Conservation (phyloP, 2,888 invertebrate species). For the Erebia ligea region DNA sequence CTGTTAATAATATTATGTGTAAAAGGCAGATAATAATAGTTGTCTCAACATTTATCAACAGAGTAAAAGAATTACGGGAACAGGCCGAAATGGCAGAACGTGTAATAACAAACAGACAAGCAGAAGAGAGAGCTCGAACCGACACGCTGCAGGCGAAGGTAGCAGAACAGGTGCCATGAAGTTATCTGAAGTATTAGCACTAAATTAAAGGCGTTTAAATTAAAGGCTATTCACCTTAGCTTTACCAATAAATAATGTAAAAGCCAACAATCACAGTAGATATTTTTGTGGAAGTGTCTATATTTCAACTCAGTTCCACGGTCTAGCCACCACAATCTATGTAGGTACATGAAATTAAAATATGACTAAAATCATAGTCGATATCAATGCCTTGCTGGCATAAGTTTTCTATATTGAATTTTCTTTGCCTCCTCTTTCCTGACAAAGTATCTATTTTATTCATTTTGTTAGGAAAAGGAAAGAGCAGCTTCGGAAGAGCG, state of each 20-base stretch:
- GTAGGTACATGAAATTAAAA: no score
- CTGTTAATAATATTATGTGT: neutral
- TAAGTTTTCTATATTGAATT: neutral
- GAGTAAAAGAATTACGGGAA: conserved; percentile 71
- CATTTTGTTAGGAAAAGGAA: conserved; percentile 54
- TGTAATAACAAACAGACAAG: conserved; percentile 48
- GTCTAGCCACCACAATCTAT: no score
- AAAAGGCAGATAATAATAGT: neutral
- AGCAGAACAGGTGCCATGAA: conserved; percentile 65
- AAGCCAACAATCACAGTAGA: neutral
- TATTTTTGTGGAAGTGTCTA: no score
- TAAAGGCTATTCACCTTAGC: no score
- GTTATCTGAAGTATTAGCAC: conserved; percentile 35
- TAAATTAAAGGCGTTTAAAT: neutral
- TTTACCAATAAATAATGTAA: no score
- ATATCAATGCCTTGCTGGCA: neutral
- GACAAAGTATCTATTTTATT: neutral
- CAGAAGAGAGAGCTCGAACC: conserved; percentile 51
- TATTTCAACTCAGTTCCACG: no score
- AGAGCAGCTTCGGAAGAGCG: conserved; percentile 51
- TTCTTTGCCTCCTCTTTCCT: neutral
- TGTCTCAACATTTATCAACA: conserved; percentile 38
- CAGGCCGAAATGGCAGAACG: conserved; percentile 56
- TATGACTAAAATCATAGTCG: no score
- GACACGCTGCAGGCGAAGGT: conserved; percentile 67